A percentile compares a stretch with the other conserved stretches of the same genome.
Evolutionary conservation across 2,888 invertebrate genomes (phyloP).

Genomic region (Xanthostigma xanthostigma): DNA sequence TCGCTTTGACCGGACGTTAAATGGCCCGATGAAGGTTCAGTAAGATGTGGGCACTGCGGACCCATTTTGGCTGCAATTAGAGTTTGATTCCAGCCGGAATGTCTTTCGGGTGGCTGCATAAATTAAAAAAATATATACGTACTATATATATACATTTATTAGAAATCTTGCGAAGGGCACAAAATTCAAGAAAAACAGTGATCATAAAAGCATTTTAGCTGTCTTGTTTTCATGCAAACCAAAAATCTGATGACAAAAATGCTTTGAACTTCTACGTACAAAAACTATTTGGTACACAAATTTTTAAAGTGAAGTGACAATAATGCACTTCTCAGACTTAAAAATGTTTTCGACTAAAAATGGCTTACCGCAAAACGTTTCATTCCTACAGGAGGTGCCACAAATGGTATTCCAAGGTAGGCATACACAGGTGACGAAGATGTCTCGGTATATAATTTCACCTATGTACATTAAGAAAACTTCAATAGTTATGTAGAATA

Average conservation of each 20-base stretch:
- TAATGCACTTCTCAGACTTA: no score
- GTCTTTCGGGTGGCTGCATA: constrained; percentile 48
- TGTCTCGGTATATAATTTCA: constrained; percentile 48
- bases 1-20: constrained; percentile 35
- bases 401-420: constrained; percentile 68
- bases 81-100: constrained; percentile 55
- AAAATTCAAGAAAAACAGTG: no score
- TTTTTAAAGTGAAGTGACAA: no score
- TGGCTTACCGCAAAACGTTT: constrained; percentile 54
- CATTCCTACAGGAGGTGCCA: constrained; percentile 56
- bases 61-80: constrained; percentile 53
- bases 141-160: background rate
- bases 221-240: no score
- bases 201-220: no score
- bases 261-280: no score
- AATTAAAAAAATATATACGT: background rate
- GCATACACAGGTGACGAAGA: constrained; percentile 46
- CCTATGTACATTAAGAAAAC: constrained; percentile 29
- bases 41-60: constrained; percentile 51
- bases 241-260: no score
- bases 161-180: no score
- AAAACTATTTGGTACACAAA: no score
- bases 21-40: constrained; percentile 19
- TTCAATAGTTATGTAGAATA: no score
- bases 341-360: no score